Evolutionary conservation across 2,797 vertebrate genomes (phyloP).

Genomic region (Neopelma chrysocephalum): DNA sequence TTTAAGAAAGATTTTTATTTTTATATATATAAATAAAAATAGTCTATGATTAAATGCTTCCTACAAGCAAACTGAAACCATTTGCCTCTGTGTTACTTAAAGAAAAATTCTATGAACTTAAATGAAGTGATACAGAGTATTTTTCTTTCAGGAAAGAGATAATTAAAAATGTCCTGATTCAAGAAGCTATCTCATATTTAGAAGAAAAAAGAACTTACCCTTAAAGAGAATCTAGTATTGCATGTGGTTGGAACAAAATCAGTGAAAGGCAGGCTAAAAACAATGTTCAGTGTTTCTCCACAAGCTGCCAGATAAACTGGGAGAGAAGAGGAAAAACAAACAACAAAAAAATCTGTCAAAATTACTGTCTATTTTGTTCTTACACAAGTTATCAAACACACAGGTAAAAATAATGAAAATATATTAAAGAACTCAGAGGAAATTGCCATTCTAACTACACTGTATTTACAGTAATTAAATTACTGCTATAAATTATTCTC

Average conservation of each 20-base stretch:
- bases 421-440: not conserved
- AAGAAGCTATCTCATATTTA: not conserved
- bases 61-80: not conserved
- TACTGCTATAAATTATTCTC: not conserved
- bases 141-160: not conserved
- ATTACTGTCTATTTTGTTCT: not conserved
- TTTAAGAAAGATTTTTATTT: not conserved
- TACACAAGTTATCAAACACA: not conserved
- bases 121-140: not conserved
- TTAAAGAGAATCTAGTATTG: constrained; percentile 90
- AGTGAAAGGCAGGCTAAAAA: constrained; percentile 94
- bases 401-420: not conserved
- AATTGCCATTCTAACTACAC: not conserved
- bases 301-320: constrained; percentile 97
- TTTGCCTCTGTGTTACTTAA: not conserved
- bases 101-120: not conserved
- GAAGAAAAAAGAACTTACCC: constrained; percentile 77
- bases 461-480: not conserved
- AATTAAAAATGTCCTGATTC: not conserved
- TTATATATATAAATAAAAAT: not conserved
- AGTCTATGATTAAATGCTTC: not conserved
- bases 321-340: constrained; percentile 37
- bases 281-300: constrained; percentile 94
- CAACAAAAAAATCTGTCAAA: not conserved
- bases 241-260: constrained; percentile 95